Evolutionary conservation across 2,113 vertebrate genomes (phyloP).

Genomic region (Elephas maximus): DNA sequence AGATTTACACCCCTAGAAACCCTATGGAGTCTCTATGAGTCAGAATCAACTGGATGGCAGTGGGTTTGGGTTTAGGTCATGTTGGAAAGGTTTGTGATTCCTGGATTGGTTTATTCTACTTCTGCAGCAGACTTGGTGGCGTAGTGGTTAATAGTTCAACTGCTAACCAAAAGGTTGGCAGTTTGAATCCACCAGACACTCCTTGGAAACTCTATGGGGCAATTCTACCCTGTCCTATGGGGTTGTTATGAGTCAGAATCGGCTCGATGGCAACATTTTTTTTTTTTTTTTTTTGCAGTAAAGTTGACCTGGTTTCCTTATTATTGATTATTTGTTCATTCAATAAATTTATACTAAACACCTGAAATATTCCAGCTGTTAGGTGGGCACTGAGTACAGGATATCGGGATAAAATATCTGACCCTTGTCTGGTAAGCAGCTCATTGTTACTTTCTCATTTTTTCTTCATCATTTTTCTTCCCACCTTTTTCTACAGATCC

Average conservation of each 20-base stretch:
- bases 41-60: too few species aligned
- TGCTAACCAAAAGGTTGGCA: too few species aligned
- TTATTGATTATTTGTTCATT: conserved; percentile 20
- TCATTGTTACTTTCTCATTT: neutral
- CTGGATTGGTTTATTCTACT: neutral
- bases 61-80: neutral
- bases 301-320: neutral
- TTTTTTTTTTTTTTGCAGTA: neutral
- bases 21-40: too few species aligned
- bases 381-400: neutral
- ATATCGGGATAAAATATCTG: neutral
- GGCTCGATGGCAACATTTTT: too few species aligned
- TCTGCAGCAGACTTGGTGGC: neutral
- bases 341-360: neutral
- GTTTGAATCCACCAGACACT: too few species aligned
- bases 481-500: neutral
- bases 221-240: too few species aligned
- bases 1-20: too few species aligned
- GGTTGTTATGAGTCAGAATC: too few species aligned
- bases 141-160: too few species aligned
- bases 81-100: neutral
- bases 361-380: neutral
- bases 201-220: too few species aligned
- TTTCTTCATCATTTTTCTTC: neutral
- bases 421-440: neutral